Percentiles rank a stretch among this genome's conserved stretches.
Conservation (phyloP, 1,140 invertebrate genomes). For the Papilio glaucus region DNA sequence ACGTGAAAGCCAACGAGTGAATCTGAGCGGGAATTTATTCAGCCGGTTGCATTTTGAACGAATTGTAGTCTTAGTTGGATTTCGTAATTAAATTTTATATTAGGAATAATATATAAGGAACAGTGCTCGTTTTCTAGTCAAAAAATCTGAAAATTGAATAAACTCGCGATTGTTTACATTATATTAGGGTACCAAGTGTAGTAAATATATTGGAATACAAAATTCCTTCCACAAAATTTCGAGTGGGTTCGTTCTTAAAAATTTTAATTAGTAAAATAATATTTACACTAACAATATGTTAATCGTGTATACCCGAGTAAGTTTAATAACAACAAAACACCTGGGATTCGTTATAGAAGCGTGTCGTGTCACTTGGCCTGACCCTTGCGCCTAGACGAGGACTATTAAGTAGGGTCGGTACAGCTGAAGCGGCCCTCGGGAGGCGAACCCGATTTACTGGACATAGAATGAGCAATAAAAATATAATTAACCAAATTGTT, state of each 20-base stretch:
- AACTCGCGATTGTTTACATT: background rate
- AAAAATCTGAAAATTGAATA: too few species aligned
- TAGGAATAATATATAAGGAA: background rate
- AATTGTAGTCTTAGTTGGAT: background rate
- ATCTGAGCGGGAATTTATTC: slow-evolving; percentile 23
- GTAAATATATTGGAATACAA: too few species aligned
- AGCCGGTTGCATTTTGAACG: slow-evolving; percentile 4
- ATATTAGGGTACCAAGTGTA: background rate
- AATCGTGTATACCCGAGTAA: background rate
- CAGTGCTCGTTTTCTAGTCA: background rate
- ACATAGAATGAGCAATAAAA: slow-evolving; percentile 73
- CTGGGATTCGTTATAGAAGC: slow-evolving; percentile 51
- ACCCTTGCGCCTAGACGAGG: slow-evolving; percentile 55
- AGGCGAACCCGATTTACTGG: slow-evolving; percentile 65
- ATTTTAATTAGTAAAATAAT: background rate
- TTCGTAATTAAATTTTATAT: slow-evolving; percentile 13
- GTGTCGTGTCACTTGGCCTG: slow-evolving; percentile 46
- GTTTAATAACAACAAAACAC: slow-evolving; percentile 53
- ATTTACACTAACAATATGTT: background rate
- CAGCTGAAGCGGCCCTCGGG: slow-evolving; percentile 64
- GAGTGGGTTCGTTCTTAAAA: too few species aligned
- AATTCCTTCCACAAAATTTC: too few species aligned
- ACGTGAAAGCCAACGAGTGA: slow-evolving; percentile 12
- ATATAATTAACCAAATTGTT: slow-evolving; percentile 71
- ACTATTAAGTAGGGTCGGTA: slow-evolving; percentile 70